A percentile compares a stretch with the other conserved stretches of the same genome.
Evolutionary conservation across 2,797 vertebrate genomes (phyloP).

Genomic region (Garrulus glandarius): DNA sequence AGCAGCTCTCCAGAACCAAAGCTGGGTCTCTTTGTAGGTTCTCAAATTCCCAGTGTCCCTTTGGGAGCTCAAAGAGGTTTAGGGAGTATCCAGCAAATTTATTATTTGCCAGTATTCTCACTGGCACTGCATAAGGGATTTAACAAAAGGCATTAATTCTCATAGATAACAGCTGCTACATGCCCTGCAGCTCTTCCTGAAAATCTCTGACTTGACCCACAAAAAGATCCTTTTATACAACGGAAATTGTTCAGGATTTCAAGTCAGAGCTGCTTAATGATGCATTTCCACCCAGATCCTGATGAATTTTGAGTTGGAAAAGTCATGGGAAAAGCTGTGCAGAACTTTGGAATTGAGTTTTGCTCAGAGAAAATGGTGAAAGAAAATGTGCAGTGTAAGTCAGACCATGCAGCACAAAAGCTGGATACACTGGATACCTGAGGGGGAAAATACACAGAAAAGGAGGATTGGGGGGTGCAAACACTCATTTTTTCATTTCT

Average conservation of each 20-base stretch:
- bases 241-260: not conserved
- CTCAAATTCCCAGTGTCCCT: not conserved
- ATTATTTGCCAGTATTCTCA: not conserved
- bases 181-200: not conserved
- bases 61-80: not conserved
- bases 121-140: not conserved
- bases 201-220: not conserved
- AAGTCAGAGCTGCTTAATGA: not conserved
- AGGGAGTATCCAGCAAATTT: not conserved
- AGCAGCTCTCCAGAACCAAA: not conserved
- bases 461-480: accelerated
- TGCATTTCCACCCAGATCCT: not conserved
- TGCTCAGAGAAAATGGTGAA: not conserved
- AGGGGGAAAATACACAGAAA: not conserved
- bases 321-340: not conserved
- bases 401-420: not conserved
- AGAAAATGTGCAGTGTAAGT: not conserved
- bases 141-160: not conserved
- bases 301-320: not conserved
- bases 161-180: not conserved
- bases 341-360: not conserved
- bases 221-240: not conserved
- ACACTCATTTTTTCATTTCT: not conserved
- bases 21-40: not conserved
- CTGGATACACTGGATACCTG: not conserved